Evolutionary conservation across 2,113 vertebrate species (phyloP).

Genomic region (Seriola dumerili): DNA sequence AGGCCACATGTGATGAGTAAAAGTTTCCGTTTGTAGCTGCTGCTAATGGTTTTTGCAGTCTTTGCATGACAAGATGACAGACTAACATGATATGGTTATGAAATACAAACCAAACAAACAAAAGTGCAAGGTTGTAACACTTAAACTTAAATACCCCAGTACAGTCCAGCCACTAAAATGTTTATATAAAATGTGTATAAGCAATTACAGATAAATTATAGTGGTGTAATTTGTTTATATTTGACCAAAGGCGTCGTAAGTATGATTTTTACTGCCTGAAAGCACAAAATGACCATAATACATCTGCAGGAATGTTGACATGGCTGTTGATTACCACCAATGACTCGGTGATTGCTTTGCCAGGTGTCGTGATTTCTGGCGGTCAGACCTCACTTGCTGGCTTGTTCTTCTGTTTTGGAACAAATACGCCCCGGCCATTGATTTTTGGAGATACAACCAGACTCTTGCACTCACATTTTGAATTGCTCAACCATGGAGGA

Average conservation of each 20-base stretch:
- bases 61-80: constrained; percentile 48
- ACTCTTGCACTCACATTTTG: constrained; percentile 27
- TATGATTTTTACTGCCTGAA: constrained; percentile 38
- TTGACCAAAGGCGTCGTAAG: constrained; percentile 29
- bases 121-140: constrained; percentile 27
- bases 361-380: constrained; percentile 63
- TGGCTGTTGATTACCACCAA: constrained; percentile 57
- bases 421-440: constrained; percentile 34
- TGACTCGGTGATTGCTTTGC: constrained; percentile 61
- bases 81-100: constrained; percentile 43
- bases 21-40: constrained; percentile 40
- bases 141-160: constrained; percentile 10
- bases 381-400: constrained; percentile 42
- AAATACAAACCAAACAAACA: constrained; percentile 52
- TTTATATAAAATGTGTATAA: constrained; percentile 37
- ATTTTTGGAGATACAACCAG: constrained; percentile 46
- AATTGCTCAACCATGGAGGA: constrained; percentile 31
- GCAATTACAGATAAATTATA: constrained; percentile 49
- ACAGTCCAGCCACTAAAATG: constrained; percentile 26
- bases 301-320: constrained; percentile 63
- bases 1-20: constrained; percentile 53
- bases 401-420: constrained; percentile 51
- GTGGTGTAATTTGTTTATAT: constrained; percentile 43
- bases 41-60: constrained; percentile 61
- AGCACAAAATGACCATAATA: constrained; percentile 47